These are phyloP conservation scores for Drosophila rhopaloa DNA, from an alignment of 1,140 invertebrate species.

Conservation along the genomic window DNA sequence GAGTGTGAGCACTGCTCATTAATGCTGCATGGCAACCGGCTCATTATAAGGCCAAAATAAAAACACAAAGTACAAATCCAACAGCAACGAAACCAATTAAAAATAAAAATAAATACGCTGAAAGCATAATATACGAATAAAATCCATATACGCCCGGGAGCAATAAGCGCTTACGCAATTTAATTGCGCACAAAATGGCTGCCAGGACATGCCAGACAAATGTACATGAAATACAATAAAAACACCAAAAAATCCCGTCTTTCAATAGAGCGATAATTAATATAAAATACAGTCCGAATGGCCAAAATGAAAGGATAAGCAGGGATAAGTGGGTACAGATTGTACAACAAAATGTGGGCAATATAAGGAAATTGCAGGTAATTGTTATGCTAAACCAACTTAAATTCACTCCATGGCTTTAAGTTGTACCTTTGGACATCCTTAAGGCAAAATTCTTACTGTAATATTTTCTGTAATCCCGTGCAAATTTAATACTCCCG, in stretches of 20 bases:
- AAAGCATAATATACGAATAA: constrained; percentile 51
- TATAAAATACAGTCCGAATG: constrained; percentile 62
- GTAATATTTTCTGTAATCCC: constrained; percentile 35
- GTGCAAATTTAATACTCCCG: constrained; percentile 51
- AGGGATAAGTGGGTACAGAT: constrained; percentile 6
- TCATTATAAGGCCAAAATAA: constrained; percentile 54
- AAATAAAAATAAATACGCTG: constrained; percentile 49
- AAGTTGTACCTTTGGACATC: neutral
- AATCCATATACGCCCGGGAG: constrained; percentile 64
- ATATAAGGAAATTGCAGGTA: constrained; percentile 19
- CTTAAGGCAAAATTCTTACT: neutral
- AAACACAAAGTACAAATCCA: constrained; percentile 70
- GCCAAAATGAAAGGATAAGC: constrained; percentile 10
- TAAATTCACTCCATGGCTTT: neutral
- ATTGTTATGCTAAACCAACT: constrained; percentile 27
- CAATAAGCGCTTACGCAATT: constrained; percentile 81
- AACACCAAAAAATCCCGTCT: constrained; percentile 61
- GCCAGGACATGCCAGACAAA: constrained; percentile 33
- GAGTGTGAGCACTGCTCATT: constrained; percentile 53
- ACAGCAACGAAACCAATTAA: constrained; percentile 56
- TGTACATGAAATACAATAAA: constrained; percentile 45
- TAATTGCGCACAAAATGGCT: constrained; percentile 79
- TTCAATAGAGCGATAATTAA: constrained; percentile 71
- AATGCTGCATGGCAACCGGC: constrained; percentile 64
- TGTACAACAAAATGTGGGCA: constrained; percentile 23